Percentiles rank a stretch among this genome's conserved stretches.
Evolutionary conservation across 1,140 invertebrate species (phyloP).

Genomic region (Lasioglossum albipes): DNA sequence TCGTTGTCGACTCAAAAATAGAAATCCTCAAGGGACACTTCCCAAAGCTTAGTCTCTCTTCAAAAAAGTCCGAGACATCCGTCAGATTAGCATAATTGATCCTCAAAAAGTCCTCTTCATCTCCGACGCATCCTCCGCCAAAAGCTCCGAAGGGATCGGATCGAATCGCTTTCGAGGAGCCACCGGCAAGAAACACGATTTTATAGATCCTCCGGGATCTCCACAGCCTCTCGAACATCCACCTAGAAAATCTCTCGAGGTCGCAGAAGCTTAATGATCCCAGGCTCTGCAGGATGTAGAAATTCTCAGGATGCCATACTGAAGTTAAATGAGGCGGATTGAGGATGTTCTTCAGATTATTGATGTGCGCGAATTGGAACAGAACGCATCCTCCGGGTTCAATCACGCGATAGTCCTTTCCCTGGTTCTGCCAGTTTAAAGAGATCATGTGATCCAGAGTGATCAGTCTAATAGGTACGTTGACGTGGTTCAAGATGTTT

Average conservation of each 20-base stretch:
- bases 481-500: neutral
- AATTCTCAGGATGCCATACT: slow-evolving; percentile 38
- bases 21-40: slow-evolving; percentile 8
- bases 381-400: slow-evolving; percentile 17
- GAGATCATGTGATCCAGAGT: slow-evolving; percentile 8
- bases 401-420: neutral
- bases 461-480: neutral
- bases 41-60: neutral
- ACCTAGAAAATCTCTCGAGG: slow-evolving; percentile 2
- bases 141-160: slow-evolving; percentile 25
- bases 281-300: slow-evolving; percentile 12
- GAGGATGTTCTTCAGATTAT: slow-evolving; percentile 5
- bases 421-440: neutral
- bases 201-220: slow-evolving; percentile 6
- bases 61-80: neutral
- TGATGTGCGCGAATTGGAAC: neutral
- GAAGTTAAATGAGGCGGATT: slow-evolving; percentile 8
- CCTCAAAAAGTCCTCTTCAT: neutral
- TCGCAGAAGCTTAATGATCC: neutral
- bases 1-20: slow-evolving; percentile 28
- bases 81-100: neutral
- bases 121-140: neutral
- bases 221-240: slow-evolving; percentile 34
- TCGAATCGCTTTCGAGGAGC: neutral
- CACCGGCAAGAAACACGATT: neutral